These are phyloP conservation scores for Lycaon pictus DNA, from an alignment of 2,113 vertebrate genomes.

Conservation along the genomic window DNA sequence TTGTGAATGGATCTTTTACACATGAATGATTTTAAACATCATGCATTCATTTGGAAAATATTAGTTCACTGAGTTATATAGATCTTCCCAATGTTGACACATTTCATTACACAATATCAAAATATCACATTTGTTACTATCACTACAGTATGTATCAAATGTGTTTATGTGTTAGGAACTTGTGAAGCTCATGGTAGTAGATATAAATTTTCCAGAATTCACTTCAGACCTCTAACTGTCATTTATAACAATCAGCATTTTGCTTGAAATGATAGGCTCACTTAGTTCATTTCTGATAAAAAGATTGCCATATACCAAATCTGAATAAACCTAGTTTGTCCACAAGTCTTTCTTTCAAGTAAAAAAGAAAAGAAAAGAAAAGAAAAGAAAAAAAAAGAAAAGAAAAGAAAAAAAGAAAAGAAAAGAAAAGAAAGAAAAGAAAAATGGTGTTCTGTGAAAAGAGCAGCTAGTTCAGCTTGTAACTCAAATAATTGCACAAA, in stretches of 20 bases:
- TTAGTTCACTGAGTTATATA: constrained; percentile 48
- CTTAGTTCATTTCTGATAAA: constrained; percentile 43
- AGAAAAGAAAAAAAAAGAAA: no score
- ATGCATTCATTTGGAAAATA: constrained; percentile 63
- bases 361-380: not conserved
- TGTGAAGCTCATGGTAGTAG: not conserved
- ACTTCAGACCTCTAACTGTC: constrained; percentile 27
- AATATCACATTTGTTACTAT: constrained; percentile 19
- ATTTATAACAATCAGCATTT: constrained; percentile 32
- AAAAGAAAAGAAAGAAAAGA: no score
- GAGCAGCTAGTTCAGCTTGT: not conserved
- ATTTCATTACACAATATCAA: constrained; percentile 44
- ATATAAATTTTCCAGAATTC: constrained; percentile 52
- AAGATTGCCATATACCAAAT: not conserved
- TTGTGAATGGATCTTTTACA: constrained; percentile 45
- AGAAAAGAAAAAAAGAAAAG: not conserved
- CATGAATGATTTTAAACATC: constrained; percentile 43
- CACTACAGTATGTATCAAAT: not conserved
- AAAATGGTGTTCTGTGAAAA: not conserved
- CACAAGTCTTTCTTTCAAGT: constrained; percentile 11
- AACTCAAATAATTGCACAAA: not conserved
- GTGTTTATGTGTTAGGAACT: not conserved
- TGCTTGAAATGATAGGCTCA: constrained; percentile 30
- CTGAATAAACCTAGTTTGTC: constrained; percentile 19
- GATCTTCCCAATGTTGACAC: constrained; percentile 57